These are phyloP conservation scores for Lordiphosa stackelbergi DNA, from an alignment of 1,140 invertebrate species.

Conservation along the genomic window DNA sequence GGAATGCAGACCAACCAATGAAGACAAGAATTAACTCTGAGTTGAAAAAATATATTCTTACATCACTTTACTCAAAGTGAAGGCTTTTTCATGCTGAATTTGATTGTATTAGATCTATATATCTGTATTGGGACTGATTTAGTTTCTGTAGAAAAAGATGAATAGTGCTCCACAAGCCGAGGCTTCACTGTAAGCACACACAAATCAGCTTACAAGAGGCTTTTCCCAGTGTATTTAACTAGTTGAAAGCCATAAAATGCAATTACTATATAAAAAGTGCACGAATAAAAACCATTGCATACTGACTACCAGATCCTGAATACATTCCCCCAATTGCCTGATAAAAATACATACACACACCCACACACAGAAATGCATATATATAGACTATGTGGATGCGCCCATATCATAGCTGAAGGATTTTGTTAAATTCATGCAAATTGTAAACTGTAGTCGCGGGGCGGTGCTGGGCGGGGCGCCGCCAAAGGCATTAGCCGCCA, in stretches of 20 bases:
- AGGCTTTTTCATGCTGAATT: no score
- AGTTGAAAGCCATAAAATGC: background rate
- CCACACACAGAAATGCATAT: constrained; percentile 2
- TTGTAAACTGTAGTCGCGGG: constrained; percentile 12
- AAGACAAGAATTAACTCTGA: no score
- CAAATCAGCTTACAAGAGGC: no score
- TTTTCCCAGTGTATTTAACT: constrained; percentile 5
- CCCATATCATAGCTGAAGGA: constrained; percentile 1
- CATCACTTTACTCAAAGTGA: no score
- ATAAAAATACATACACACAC: background rate
- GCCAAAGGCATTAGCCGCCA: constrained; percentile 29
- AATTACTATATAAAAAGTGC: no score
- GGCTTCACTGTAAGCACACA: no score
- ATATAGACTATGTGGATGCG: constrained; percentile 2
- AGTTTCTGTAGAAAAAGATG: background rate
- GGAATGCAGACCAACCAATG: no score
- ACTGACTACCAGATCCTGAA: background rate
- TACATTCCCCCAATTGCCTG: background rate
- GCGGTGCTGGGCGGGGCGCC: background rate
- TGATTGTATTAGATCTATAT: no score
- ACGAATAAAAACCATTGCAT: no score
- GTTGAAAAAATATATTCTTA: no score
- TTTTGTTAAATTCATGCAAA: constrained; percentile 48
- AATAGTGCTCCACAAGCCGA: no score
- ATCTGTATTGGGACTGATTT: background rate